phyloP scores from a whole-genome alignment of 2,113 vertebrate species.

The Malaclemys terrapin region DNA sequence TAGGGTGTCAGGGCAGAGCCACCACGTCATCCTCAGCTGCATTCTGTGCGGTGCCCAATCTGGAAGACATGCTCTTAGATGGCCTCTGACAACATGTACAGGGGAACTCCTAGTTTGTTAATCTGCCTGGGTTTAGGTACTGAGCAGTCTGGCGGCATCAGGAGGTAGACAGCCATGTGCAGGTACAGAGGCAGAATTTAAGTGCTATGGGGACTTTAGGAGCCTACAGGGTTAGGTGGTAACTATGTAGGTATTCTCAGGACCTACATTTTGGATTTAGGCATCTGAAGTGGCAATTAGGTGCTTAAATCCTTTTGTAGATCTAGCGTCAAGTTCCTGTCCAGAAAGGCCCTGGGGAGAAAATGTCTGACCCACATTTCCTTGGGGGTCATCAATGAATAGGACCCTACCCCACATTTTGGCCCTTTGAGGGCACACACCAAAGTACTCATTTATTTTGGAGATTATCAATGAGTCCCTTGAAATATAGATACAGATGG shows the following conservation, averaged over 20 bases:
- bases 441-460: background rate
- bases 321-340: background rate
- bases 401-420: background rate
- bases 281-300: background rate
- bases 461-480: background rate
- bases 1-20: background rate
- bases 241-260: background rate
- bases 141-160: background rate
- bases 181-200: background rate
- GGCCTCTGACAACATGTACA: background rate
- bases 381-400: fast-evolving
- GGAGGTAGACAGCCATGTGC: background rate
- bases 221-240: background rate
- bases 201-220: background rate
- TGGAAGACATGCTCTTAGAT: background rate
- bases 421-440: background rate
- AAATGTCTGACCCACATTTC: background rate
- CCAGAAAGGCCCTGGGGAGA: background rate
- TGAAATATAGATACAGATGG: background rate
- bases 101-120: background rate
- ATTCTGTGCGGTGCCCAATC: background rate
- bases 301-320: background rate
- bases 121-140: background rate
- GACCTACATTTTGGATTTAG: background rate
- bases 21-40: background rate